Percentiles rank a stretch among this genome's conserved stretches.
These are phyloP conservation scores for Orientallactaga sibirica DNA, from an alignment of 2,797 vertebrate species.

Conservation along the genomic window DNA sequence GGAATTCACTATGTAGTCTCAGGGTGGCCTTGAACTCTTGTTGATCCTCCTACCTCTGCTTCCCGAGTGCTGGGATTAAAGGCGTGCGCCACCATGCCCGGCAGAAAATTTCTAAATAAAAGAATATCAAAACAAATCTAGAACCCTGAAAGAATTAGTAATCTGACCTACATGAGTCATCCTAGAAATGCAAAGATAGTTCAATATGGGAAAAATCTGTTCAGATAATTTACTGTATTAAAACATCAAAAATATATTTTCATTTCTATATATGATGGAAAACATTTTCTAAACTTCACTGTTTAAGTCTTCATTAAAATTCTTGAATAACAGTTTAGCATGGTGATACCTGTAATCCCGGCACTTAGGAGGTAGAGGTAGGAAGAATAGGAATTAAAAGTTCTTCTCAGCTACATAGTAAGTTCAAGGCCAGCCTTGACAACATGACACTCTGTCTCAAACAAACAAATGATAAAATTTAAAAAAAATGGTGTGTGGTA, in stretches of 20 bases:
- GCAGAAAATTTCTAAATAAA: slow-evolving; percentile 13
- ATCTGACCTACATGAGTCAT: background rate
- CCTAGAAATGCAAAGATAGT: background rate
- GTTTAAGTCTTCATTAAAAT: background rate
- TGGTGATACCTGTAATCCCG: background rate
- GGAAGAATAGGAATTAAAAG: background rate
- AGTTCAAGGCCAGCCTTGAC: background rate
- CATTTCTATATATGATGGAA: slow-evolving; percentile 1
- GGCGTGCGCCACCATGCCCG: no score
- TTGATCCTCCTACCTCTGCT: no score
- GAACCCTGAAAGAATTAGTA: slow-evolving; percentile 37
- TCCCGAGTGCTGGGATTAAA: no score
- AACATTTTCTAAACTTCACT: background rate
- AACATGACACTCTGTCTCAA: background rate
- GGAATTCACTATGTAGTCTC: no score
- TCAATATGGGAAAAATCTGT: slow-evolving; percentile 34
- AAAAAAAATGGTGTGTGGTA: no score
- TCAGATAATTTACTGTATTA: slow-evolving; percentile 24
- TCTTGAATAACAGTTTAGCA: background rate
- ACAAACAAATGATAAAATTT: no score
- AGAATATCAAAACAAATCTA: background rate
- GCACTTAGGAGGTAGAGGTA: background rate
- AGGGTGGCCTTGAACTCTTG: no score
- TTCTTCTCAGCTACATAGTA: background rate
- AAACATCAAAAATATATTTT: slow-evolving; percentile 17